phyloP scores from a whole-genome alignment of 2,113 vertebrate genomes.

The Tympanuchus pallidicinctus region DNA sequence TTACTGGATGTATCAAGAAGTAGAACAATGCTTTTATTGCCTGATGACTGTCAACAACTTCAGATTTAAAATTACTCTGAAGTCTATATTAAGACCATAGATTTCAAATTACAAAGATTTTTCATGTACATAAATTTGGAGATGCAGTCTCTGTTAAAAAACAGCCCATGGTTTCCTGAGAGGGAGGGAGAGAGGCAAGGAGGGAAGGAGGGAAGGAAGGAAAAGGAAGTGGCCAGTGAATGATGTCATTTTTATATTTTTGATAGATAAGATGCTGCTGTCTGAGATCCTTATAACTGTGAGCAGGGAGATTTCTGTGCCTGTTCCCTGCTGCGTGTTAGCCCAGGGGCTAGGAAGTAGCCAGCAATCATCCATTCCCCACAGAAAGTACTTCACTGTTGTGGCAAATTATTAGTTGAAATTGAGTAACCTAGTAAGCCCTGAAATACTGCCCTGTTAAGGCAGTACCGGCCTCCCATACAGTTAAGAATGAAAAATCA shows the following conservation, averaged over 20 bases:
- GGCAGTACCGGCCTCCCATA: neutral
- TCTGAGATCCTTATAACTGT: neutral
- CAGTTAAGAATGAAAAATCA: neutral
- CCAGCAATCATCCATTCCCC: neutral
- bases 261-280: neutral
- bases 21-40: neutral
- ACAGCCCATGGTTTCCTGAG: neutral
- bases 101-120: neutral
- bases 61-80: neutral
- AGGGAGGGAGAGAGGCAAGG: neutral
- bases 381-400: neutral
- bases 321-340: neutral
- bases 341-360: neutral
- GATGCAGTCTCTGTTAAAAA: neutral
- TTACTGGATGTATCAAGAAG: slow-evolving; percentile 1
- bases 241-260: neutral
- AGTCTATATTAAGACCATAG: neutral
- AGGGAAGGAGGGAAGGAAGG: no score
- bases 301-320: accelerated
- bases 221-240: neutral
- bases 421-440: neutral
- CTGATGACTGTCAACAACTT: neutral
- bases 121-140: neutral
- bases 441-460: neutral
- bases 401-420: neutral